Evolutionary conservation across 2,797 vertebrate genomes (phyloP).

Genomic region (Apodemus agrarius): DNA sequence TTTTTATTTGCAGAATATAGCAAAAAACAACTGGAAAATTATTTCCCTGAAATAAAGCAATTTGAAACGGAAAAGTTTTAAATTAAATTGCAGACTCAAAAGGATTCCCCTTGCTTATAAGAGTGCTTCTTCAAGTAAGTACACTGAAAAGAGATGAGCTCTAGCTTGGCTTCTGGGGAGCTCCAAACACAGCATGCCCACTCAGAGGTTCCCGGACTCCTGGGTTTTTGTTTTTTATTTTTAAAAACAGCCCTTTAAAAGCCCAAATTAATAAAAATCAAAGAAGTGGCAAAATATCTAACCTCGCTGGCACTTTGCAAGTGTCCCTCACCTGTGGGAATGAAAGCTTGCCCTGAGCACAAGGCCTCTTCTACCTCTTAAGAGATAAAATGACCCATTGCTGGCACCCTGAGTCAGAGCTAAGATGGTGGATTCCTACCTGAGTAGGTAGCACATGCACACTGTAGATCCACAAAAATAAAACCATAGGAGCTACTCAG

Average conservation of each 20-base stretch:
- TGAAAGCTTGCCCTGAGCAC: constrained; percentile 79
- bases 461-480: constrained; percentile 51
- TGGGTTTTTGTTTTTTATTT: constrained; percentile 77
- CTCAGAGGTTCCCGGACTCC: constrained; percentile 87
- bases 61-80: constrained; percentile 83
- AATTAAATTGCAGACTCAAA: constrained; percentile 84
- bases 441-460: constrained; percentile 60
- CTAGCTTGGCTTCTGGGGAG: constrained; percentile 85
- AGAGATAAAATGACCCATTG: constrained; percentile 32
- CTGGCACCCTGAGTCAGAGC: constrained; percentile 62
- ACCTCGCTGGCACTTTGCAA: constrained; percentile 70
- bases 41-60: constrained; percentile 89
- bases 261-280: constrained; percentile 75
- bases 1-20: constrained; percentile 85
- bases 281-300: constrained; percentile 74
- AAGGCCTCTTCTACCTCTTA: constrained; percentile 74
- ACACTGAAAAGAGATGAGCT: constrained; percentile 82
- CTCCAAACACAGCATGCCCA: constrained; percentile 82
- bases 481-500: constrained; percentile 64
- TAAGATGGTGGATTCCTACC: constrained; percentile 54
- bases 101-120: constrained; percentile 83
- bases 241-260: constrained; percentile 81
- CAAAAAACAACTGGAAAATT: constrained; percentile 87
- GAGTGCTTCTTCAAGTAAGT: constrained; percentile 86
- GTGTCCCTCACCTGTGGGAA: constrained; percentile 68